Evolutionary conservation across 2,888 invertebrate species (phyloP).

Genomic region (Emmelina monodactyla): DNA sequence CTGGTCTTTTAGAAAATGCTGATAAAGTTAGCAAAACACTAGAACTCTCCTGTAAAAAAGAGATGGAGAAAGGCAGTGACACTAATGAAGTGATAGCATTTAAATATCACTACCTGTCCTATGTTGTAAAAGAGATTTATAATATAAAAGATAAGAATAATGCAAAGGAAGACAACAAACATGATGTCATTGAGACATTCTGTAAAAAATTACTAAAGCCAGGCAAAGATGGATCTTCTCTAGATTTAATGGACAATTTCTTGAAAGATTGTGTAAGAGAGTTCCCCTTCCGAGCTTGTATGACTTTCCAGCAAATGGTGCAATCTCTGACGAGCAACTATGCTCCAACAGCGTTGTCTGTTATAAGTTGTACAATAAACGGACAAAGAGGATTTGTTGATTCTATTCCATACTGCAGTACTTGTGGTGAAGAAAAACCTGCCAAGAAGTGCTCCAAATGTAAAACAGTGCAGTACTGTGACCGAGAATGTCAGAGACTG

Average conservation of each 20-base stretch:
- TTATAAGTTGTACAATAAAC: conserved; percentile 84
- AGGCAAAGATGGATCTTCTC: conserved; percentile 71
- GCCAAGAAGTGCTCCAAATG: conserved; percentile 95
- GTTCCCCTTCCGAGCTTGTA: conserved; percentile 90
- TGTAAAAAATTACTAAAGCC: conserved; percentile 79
- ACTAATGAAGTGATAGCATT: conserved; percentile 91
- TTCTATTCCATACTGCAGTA: conserved; percentile 75
- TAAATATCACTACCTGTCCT: conserved; percentile 85
- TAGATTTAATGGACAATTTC: conserved; percentile 75
- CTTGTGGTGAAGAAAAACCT: conserved; percentile 89
- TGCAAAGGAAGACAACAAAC: conserved; percentile 64
- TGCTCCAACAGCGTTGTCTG: conserved; percentile 69
- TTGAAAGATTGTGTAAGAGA: conserved; percentile 86
- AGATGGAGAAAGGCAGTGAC: conserved; percentile 83
- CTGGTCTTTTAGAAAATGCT: conserved; percentile 76
- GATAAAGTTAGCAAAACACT: conserved; percentile 80
- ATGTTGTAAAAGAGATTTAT: conserved; percentile 75
- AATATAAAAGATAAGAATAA: conserved; percentile 74
- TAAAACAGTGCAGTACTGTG: conserved; percentile 92
- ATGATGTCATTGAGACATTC: conserved; percentile 77
- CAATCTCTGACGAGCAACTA: conserved; percentile 78
- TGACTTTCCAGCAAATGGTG: conserved; percentile 87
- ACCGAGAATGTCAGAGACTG: conserved; percentile 90
- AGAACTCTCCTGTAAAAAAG: conserved; percentile 82
- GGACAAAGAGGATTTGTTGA: conserved; percentile 84